Base-by-base conservation (phyloP, 2,113 vertebrate genomes). In the Anser brachyrhynchus region DNA sequence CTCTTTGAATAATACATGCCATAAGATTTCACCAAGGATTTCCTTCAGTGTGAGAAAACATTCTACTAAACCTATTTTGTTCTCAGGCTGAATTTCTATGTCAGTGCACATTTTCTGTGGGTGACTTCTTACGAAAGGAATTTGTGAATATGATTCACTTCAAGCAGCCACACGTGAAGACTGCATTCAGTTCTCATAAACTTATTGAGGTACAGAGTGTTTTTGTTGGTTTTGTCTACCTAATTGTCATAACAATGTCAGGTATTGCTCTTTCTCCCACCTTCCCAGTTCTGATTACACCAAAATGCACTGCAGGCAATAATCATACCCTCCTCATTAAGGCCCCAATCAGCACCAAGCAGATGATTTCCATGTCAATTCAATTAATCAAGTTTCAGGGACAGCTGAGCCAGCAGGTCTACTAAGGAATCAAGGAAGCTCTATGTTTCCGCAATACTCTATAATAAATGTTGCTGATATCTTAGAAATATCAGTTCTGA, bases 301-400 rank as follows among this genome's bases (percentile, higher is more conserved):
- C 3, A 71, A 71, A 80, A 83, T 22, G 4, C 29, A 39, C 18
- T 67, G 17, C 39, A 52, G 51, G 17, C 33, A 52, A 17, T 65
- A 71, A 87, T 84, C 77, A 77, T 41, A 87, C 59, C 44, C 73
- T 93, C 55, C 13, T 89, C 44, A 39, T 74, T 61, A 93, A 65
- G 16, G 20, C 10, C 22, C 6, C 5, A 76, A 8, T 73, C 46
- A 86, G 31, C 69, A 18, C 69, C 15, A 70, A 41, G 19, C 3
- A 89, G 44, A 46, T 80, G 69, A 91, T 80, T 86, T 37, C 18
- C 29, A 10, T 9, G 6, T 15, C 23, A 77, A 87, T 81, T 62
- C 26, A 78, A 13, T 44, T 70, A 67, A 84, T 66, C 39, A 81
- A 7, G n/a, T 81, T 81, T 81, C 70, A 54, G 33, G 23, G 10